phyloP scores from a whole-genome alignment of 92 coral and sea anemone species.

The Meandrina meandrites region DNA sequence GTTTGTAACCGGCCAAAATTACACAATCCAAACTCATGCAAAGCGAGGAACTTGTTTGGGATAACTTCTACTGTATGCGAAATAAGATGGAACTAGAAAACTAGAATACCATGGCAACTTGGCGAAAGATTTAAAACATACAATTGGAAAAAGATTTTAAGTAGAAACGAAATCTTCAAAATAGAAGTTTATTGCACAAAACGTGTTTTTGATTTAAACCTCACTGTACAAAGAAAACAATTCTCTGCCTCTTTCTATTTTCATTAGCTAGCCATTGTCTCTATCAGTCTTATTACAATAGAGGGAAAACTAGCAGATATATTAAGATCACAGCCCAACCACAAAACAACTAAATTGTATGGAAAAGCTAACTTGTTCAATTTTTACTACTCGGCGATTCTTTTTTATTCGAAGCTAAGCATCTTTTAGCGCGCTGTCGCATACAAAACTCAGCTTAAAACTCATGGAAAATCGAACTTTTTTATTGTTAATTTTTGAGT shows the following conservation, averaged over 20 bases:
- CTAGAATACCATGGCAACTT: too few relatives aligned
- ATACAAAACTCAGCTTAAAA: background rate
- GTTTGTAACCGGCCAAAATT: background rate
- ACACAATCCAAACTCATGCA: background rate
- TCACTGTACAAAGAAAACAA: background rate
- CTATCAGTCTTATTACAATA: background rate
- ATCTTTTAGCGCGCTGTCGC: background rate
- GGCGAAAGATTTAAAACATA: background rate
- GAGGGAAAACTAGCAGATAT: conserved; percentile 5
- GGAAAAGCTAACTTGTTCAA: conserved; percentile 6
- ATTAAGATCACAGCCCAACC: background rate
- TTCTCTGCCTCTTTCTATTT: conserved; percentile 9
- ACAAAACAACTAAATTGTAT: conserved; percentile 2
- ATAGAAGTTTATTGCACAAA: background rate
- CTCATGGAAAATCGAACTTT: background rate
- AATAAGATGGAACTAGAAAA: too few relatives aligned
- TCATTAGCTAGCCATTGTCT: conserved; percentile 19
- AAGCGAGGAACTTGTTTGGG: too few relatives aligned
- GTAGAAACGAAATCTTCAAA: background rate
- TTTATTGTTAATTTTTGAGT: background rate
- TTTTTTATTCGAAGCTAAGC: background rate
- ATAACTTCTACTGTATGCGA: too few relatives aligned
- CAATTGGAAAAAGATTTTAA: background rate
- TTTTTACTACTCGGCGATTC: background rate
- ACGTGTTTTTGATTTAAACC: background rate